phyloP scores from a whole-genome alignment of 2,888 invertebrate species.

The Drosophila sordidapex region DNA sequence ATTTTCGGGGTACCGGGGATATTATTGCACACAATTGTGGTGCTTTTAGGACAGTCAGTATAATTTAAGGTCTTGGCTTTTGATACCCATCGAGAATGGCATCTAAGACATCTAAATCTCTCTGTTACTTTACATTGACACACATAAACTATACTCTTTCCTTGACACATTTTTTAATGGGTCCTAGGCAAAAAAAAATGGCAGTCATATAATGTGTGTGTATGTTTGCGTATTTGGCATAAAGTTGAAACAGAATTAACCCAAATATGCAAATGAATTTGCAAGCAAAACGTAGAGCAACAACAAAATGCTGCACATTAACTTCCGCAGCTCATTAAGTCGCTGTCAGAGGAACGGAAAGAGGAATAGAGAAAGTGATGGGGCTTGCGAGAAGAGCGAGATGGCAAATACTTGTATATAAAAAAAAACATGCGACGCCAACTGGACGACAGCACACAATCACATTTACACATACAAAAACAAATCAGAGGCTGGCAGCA shows the following conservation, averaged over 20 bases:
- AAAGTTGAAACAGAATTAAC: constrained; percentile 67
- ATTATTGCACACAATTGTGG: background rate
- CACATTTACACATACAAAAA: constrained; percentile 5
- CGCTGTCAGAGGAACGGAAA: constrained; percentile 59
- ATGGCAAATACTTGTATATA: constrained; percentile 64
- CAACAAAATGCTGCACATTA: constrained; percentile 71
- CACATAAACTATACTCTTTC: background rate
- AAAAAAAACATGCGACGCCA: constrained; percentile 79
- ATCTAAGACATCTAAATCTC: background rate
- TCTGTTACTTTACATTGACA: background rate
- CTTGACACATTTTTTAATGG: background rate
- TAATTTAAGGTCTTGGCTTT: background rate
- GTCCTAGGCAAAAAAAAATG: constrained; percentile 36
- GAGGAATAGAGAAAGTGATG: background rate
- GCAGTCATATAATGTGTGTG: constrained; percentile 43
- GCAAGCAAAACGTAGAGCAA: constrained; percentile 44
- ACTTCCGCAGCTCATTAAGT: constrained; percentile 82
- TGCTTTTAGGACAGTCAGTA: background rate
- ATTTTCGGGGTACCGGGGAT: background rate
- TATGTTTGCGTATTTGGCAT: constrained; percentile 15
- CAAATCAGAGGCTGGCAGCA: constrained; percentile 31
- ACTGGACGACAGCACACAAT: constrained; percentile 70
- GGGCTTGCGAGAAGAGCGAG: constrained; percentile 1
- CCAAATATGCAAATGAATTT: constrained; percentile 80
- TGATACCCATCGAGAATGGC: background rate